Conservation (phyloP, 1,140 invertebrate genomes). For the Sycophaga agraensis region DNA sequence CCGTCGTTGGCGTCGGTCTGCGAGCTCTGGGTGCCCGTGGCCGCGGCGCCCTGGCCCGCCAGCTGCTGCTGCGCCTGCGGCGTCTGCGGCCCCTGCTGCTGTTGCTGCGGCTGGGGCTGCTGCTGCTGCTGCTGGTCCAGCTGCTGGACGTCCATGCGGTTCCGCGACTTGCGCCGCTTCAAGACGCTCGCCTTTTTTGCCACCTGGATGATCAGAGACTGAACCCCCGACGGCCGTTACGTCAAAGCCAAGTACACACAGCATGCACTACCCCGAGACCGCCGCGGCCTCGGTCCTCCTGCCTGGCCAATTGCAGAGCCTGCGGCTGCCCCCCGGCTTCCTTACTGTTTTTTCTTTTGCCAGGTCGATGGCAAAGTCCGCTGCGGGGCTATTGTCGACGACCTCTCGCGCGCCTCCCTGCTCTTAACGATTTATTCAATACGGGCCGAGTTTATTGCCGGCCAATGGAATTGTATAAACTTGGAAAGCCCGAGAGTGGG, state of each 20-base stretch:
- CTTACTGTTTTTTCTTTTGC: too few relatives aligned
- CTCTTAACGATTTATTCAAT: too few relatives aligned
- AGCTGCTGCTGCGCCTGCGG: slow-evolving; percentile 49
- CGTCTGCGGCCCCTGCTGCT: slow-evolving; percentile 31
- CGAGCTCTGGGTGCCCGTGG: slow-evolving; percentile 1
- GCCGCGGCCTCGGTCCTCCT: too few relatives aligned
- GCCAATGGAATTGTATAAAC: too few relatives aligned
- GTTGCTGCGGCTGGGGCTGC: slow-evolving; percentile 40
- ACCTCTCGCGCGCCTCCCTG: too few relatives aligned
- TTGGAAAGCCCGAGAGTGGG: too few relatives aligned
- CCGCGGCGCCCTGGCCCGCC: neutral
- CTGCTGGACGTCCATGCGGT: slow-evolving; percentile 64
- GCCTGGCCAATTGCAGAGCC: too few relatives aligned
- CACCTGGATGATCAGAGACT: slow-evolving; percentile 72
- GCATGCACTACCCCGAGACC: slow-evolving; percentile 52
- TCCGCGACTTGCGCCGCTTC: slow-evolving; percentile 69
- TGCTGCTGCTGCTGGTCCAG: slow-evolving; percentile 33
- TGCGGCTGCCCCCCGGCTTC: too few relatives aligned
- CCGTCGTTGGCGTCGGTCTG: slow-evolving; percentile 62
- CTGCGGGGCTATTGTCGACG: too few relatives aligned
- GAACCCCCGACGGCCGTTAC: slow-evolving; percentile 59
- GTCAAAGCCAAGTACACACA: slow-evolving; percentile 52
- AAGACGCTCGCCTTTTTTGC: slow-evolving; percentile 73
- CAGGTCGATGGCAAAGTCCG: too few relatives aligned
- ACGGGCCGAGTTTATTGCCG: too few relatives aligned